These are phyloP conservation scores for Tubulanus polymorphus DNA, from an alignment of 2,888 invertebrate species.

Conservation along the genomic window DNA sequence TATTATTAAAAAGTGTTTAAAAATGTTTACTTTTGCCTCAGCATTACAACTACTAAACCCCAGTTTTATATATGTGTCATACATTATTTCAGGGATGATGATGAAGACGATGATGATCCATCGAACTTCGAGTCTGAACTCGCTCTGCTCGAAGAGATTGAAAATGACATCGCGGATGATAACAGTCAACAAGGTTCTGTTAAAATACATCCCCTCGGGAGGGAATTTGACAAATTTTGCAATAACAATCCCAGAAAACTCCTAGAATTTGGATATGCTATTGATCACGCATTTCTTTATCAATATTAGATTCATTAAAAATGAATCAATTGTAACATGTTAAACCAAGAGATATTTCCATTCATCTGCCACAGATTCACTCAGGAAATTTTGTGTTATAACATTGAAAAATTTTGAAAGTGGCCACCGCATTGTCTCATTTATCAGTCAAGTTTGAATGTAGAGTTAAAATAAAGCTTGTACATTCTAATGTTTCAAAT, in stretches of 20 bases:
- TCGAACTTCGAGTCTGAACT: constrained; percentile 66
- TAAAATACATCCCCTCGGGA: neutral
- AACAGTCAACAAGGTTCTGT: constrained; percentile 6
- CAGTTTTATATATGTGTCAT: neutral
- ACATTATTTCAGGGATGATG: constrained; percentile 15
- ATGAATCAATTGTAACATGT: constrained; percentile 1
- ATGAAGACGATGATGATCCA: constrained; percentile 38
- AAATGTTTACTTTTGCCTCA: too few species aligned
- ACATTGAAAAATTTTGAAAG: neutral
- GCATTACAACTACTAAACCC: neutral
- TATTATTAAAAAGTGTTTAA: too few species aligned
- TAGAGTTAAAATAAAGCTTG: too few species aligned
- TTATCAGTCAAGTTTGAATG: too few species aligned
- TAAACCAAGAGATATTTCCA: too few species aligned
- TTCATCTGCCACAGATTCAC: too few species aligned
- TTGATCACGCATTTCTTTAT: too few species aligned
- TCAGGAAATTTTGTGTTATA: too few species aligned
- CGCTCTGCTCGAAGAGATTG: constrained; percentile 63
- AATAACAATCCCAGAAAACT: too few species aligned
- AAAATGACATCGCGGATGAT: constrained; percentile 34
- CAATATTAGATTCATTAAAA: neutral
- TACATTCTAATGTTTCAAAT: too few species aligned
- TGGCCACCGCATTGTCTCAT: too few species aligned
- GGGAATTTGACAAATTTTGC: neutral
- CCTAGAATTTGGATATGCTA: too few species aligned